Evolutionary conservation across 2,113 vertebrate genomes (phyloP).

Genomic region (Mungos mungo): DNA sequence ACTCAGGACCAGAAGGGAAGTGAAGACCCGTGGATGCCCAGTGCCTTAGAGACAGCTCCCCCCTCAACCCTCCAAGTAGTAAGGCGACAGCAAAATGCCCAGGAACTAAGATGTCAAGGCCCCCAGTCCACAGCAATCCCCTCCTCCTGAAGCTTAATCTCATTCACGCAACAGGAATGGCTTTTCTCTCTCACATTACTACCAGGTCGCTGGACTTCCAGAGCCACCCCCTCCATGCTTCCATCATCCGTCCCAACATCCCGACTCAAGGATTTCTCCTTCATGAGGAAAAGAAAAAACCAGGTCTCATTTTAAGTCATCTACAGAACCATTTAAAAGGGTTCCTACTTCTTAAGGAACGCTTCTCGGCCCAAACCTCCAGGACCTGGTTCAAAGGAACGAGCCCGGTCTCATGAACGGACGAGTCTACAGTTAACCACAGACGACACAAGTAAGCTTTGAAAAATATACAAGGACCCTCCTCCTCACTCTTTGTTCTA

Average conservation of each 20-base stretch:
- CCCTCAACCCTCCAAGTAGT: background rate
- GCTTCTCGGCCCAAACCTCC: background rate
- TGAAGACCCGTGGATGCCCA: background rate
- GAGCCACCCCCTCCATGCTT: background rate
- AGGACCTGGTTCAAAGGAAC: background rate
- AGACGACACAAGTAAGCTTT: background rate
- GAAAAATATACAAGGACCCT: background rate
- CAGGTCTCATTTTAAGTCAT: background rate
- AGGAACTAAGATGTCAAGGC: background rate
- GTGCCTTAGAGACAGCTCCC: background rate
- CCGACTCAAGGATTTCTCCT: background rate
- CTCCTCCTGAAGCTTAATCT: background rate
- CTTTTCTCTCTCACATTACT: background rate
- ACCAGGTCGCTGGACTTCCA: background rate
- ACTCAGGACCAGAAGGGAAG: background rate
- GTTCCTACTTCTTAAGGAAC: background rate
- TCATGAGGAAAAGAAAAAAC: background rate
- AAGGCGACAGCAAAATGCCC: background rate
- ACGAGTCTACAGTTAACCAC: background rate
- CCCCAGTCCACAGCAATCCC: background rate
- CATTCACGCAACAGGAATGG: rapidly evolving
- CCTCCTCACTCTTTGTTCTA: background rate
- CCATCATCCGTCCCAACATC: background rate
- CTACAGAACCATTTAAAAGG: background rate
- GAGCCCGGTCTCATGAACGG: background rate